Conservation (phyloP, 2,113 vertebrate genomes). For the Apteryx mantelli region DNA sequence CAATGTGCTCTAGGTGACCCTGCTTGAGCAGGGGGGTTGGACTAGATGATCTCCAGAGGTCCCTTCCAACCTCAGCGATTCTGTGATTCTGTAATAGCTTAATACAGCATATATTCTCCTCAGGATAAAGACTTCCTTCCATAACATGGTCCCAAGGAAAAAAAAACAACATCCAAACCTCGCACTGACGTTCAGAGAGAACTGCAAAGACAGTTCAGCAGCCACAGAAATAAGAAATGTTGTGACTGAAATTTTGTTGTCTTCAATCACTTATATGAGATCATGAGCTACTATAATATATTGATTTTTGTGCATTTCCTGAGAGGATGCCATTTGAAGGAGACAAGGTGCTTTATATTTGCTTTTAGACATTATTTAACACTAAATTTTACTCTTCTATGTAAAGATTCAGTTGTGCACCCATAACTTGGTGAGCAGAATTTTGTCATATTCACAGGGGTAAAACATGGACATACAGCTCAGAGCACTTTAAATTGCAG, state of each 20-base stretch:
- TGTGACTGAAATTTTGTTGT: constrained; percentile 45
- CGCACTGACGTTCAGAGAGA: neutral
- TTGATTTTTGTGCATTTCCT: constrained; percentile 48
- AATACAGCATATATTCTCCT: neutral
- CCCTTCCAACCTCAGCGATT: no score
- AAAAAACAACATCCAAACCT: neutral
- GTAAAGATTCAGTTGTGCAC: constrained; percentile 7
- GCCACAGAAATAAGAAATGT: neutral
- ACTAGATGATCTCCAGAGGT: no score
- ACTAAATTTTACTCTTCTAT: constrained; percentile 10
- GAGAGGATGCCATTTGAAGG: constrained; percentile 33
- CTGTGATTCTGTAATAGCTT: neutral
- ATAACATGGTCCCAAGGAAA: neutral
- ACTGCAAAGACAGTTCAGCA: neutral
- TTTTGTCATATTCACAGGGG: neutral
- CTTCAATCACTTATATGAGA: constrained; percentile 55
- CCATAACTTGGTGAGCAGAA: neutral
- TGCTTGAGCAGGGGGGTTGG: no score
- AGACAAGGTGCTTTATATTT: constrained; percentile 39
- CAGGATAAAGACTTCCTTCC: neutral
- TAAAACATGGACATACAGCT: constrained; percentile 1
- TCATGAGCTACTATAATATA: constrained; percentile 24
- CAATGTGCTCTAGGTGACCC: no score
- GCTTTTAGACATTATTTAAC: constrained; percentile 53
- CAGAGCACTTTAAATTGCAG: neutral